Percentiles rank a stretch among this genome's conserved stretches.
phyloP scores from a whole-genome alignment of 2,797 vertebrate genomes.

The Phrynocephalus vlangalii region DNA sequence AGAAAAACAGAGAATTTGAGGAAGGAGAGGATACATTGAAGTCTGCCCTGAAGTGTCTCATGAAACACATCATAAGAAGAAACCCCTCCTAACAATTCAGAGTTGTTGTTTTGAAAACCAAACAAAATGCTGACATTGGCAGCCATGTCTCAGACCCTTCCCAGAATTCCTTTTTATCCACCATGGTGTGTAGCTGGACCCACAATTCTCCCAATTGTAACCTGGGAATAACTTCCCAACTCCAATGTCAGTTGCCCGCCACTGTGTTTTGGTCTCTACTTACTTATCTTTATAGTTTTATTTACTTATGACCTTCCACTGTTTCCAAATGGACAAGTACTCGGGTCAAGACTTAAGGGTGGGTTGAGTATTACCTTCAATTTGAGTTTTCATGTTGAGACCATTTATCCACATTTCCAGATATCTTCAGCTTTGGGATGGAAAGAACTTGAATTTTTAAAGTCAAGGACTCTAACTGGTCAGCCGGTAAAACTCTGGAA shows the following conservation, averaged over 20 bases:
- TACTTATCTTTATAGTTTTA: background rate
- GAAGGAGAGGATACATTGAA: conserved; percentile 18
- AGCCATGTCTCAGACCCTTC: too few species aligned
- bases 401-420: background rate
- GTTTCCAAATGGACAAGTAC: background rate
- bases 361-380: background rate
- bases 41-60: background rate
- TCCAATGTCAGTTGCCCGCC: too few species aligned
- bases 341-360: background rate
- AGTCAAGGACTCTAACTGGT: background rate
- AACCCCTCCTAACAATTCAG: background rate
- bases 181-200: too few species aligned
- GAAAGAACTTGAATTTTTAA: background rate
- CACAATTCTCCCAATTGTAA: background rate
- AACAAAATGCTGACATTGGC: background rate
- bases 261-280: background rate
- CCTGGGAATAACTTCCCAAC: too few species aligned
- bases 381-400: background rate
- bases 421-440: background rate
- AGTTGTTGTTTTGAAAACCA: background rate
- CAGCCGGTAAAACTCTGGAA: background rate
- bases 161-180: background rate
- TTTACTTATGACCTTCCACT: background rate
- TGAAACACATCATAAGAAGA: background rate
- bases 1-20: background rate